A percentile compares a stretch with the other conserved stretches of the same genome.
phyloP scores from a whole-genome alignment of 2,888 invertebrate species.

The Spisula solida region DNA sequence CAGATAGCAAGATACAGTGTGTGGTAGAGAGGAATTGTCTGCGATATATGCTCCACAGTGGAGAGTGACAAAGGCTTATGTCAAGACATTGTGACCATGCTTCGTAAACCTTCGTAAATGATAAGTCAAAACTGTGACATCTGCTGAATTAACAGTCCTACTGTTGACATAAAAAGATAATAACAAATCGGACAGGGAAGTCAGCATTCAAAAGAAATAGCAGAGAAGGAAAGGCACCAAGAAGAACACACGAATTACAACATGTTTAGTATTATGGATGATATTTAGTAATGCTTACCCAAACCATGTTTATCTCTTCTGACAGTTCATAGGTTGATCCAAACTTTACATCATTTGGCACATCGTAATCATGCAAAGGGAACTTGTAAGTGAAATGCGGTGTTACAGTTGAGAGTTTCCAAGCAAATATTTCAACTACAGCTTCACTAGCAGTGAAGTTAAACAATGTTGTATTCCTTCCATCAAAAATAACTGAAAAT shows the following conservation, averaged over 20 bases:
- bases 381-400: neutral
- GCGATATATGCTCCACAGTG: too few relatives aligned
- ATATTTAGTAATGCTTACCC: neutral
- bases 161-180: neutral
- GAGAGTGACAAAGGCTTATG: too few relatives aligned
- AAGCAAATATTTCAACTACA: slow-evolving; percentile 22
- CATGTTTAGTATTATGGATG: too few relatives aligned
- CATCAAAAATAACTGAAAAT: slow-evolving; percentile 37
- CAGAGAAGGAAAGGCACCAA: too few relatives aligned
- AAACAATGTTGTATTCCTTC: slow-evolving; percentile 33
- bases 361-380: neutral
- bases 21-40: too few relatives aligned
- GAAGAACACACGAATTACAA: too few relatives aligned
- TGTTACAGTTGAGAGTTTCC: slow-evolving; percentile 27
- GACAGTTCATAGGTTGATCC: neutral
- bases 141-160: too few relatives aligned
- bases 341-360: neutral
- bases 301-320: neutral
- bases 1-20: too few relatives aligned
- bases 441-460: slow-evolving; percentile 8
- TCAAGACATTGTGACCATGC: too few relatives aligned
- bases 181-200: neutral
- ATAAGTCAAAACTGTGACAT: too few relatives aligned
- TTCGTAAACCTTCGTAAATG: too few relatives aligned
- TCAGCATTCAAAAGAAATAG: too few relatives aligned